phyloP scores from a whole-genome alignment of 2,797 vertebrate genomes.

The Acrossocheilus wenchowensis region DNA sequence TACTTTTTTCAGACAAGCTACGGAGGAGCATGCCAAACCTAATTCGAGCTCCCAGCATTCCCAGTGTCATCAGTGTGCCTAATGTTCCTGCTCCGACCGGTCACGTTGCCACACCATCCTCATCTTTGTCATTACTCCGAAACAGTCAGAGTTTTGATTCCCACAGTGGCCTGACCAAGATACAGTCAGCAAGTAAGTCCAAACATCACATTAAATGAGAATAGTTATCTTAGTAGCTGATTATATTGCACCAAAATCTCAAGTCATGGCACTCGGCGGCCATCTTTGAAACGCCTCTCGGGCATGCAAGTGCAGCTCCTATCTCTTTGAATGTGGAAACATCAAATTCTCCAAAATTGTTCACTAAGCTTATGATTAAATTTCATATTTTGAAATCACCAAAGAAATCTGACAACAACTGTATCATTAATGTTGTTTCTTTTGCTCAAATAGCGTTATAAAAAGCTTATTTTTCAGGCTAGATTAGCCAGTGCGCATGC shows the following conservation, averaged over 20 bases:
- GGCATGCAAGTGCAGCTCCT: too few relatives aligned
- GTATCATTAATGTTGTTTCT: too few relatives aligned
- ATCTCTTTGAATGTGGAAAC: too few relatives aligned
- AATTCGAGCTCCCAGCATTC: slow-evolving; percentile 94
- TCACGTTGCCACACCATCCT: slow-evolving; percentile 77
- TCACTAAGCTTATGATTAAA: too few relatives aligned
- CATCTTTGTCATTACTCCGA: slow-evolving; percentile 82
- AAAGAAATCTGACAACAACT: too few relatives aligned
- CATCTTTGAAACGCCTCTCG: too few relatives aligned
- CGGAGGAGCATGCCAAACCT: slow-evolving; percentile 98
- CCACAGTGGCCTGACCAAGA: slow-evolving; percentile 86
- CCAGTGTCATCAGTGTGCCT: slow-evolving; percentile 87
- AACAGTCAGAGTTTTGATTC: slow-evolving; percentile 98
- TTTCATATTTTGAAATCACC: too few relatives aligned
- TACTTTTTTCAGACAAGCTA: slow-evolving; percentile 85
- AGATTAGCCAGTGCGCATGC: too few relatives aligned
- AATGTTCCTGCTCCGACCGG: slow-evolving; percentile 78
- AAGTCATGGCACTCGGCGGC: too few relatives aligned
- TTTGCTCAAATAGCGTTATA: too few relatives aligned
- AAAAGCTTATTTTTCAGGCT: too few relatives aligned
- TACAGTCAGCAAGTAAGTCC: slow-evolving; percentile 92
- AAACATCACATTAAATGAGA: not conserved
- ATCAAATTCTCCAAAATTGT: too few relatives aligned
- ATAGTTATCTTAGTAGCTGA: not conserved
- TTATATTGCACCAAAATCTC: not conserved